Percentiles rank a stretch among this genome's conserved stretches.
phyloP scores from a whole-genome alignment of 2,888 invertebrate genomes.

The Germaria angustata region DNA sequence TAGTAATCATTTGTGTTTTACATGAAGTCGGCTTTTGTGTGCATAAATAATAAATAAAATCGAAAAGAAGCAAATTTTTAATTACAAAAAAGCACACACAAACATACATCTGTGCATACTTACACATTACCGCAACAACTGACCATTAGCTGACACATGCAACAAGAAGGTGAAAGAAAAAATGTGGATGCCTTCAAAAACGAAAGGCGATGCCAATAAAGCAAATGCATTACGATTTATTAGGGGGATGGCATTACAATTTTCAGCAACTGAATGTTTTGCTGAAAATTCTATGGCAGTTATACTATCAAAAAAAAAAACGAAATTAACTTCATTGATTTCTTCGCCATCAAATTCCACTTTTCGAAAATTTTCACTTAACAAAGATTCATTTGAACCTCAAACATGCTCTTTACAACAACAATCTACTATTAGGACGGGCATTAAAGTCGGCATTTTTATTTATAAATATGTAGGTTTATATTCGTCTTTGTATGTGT shows the following conservation, averaged over 20 bases:
- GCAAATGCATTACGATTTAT: not conserved
- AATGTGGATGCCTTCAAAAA: not conserved
- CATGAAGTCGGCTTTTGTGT: constrained; percentile 38
- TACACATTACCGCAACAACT: constrained; percentile 27
- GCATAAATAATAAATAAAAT: constrained; percentile 52
- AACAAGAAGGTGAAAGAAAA: not conserved
- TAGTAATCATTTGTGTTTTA: constrained; percentile 38
- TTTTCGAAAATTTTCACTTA: not conserved
- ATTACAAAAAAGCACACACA: constrained; percentile 47
- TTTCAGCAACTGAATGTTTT: not conserved
- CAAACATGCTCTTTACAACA: not conserved
- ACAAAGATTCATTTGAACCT: not conserved
- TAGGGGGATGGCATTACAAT: not conserved
- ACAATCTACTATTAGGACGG: not conserved
- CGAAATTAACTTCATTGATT: not conserved
- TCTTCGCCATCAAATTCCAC: not conserved
- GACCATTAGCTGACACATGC: constrained; percentile 36
- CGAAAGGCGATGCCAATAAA: not conserved
- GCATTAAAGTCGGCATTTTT: not conserved
- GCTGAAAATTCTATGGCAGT: not conserved
- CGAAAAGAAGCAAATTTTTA: constrained; percentile 49
- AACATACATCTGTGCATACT: not conserved
- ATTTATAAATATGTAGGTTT: too few species aligned
- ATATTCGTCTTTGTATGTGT: not conserved
- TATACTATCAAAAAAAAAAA: not conserved